Conservation (phyloP, 2,888 invertebrate species). For the Parnassius apollo region DNA sequence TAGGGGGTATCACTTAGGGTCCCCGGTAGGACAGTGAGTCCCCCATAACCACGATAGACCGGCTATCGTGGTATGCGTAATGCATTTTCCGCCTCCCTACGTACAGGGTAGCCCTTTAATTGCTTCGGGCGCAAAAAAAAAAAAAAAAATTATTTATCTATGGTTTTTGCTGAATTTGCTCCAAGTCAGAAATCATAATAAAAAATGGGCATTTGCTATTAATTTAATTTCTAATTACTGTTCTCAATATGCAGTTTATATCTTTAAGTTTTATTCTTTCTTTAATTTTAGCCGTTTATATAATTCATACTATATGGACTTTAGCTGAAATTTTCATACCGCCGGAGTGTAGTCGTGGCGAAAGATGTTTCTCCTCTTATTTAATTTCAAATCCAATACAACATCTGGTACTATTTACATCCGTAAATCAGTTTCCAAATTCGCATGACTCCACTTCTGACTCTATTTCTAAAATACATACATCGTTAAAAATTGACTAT, state of each 20-base stretch:
- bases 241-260: conserved; percentile 66
- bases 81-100: too few species aligned
- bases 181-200: too few species aligned
- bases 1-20: too few species aligned
- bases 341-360: conserved; percentile 84
- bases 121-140: too few species aligned
- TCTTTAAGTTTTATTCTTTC: conserved; percentile 84
- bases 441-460: conserved; percentile 66
- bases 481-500: conserved; percentile 85
- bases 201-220: too few species aligned
- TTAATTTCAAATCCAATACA: conserved; percentile 84
- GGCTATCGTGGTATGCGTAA: too few species aligned
- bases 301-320: conserved; percentile 88
- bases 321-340: conserved; percentile 87
- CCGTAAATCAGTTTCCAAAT: conserved; percentile 81
- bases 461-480: conserved; percentile 80
- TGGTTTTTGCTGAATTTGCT: too few species aligned
- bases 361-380: conserved; percentile 86
- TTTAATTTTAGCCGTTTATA: conserved; percentile 84
- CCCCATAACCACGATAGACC: too few species aligned
- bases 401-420: conserved; percentile 86
- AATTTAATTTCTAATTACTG: conserved; percentile 4
- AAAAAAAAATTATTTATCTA: too few species aligned
- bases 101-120: too few species aligned
- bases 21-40: too few species aligned